phyloP scores from a whole-genome alignment of 2,113 vertebrate genomes.

The Gymnarchus niloticus region DNA sequence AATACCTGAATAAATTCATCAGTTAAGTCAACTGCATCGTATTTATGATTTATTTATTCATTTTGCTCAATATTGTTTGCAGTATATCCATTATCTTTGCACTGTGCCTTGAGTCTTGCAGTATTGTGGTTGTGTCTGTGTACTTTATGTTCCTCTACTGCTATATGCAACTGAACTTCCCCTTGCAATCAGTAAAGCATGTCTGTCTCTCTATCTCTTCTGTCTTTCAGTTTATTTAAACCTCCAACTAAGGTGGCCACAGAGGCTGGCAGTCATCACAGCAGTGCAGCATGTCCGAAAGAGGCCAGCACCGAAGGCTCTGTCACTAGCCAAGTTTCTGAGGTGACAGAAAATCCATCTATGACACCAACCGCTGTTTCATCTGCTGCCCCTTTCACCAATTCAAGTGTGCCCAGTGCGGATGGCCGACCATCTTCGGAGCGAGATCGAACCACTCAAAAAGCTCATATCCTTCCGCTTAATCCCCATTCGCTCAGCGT shows the following conservation, averaged over 20 bases:
- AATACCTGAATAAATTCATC: too few relatives aligned
- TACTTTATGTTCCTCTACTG: too few relatives aligned
- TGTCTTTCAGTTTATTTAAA: constrained; percentile 74
- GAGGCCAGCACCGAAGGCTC: constrained; percentile 39
- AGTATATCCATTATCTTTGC: too few relatives aligned
- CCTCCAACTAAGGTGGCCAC: constrained; percentile 45
- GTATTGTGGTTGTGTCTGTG: too few relatives aligned
- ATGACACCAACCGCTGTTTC: constrained; percentile 50
- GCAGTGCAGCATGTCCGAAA: constrained; percentile 41
- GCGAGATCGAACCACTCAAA: constrained; percentile 56
- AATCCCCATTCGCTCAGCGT: too few relatives aligned
- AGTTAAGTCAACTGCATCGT: too few relatives aligned
- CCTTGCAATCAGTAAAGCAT: too few relatives aligned
- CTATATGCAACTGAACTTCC: too few relatives aligned
- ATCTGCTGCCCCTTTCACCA: constrained; percentile 44
- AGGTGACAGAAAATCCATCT: constrained; percentile 52
- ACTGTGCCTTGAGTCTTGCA: too few relatives aligned
- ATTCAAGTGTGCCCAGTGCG: constrained; percentile 48
- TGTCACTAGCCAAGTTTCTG: constrained; percentile 50
- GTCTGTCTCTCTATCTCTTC: neutral
- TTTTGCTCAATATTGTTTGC: too few relatives aligned
- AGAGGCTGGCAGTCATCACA: constrained; percentile 34
- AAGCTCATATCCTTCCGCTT: constrained; percentile 63
- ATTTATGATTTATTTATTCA: too few relatives aligned
- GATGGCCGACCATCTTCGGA: constrained; percentile 47